Evolutionary conservation across 2,888 invertebrate species (phyloP).

Genomic region (Sussaba pulchella): DNA sequence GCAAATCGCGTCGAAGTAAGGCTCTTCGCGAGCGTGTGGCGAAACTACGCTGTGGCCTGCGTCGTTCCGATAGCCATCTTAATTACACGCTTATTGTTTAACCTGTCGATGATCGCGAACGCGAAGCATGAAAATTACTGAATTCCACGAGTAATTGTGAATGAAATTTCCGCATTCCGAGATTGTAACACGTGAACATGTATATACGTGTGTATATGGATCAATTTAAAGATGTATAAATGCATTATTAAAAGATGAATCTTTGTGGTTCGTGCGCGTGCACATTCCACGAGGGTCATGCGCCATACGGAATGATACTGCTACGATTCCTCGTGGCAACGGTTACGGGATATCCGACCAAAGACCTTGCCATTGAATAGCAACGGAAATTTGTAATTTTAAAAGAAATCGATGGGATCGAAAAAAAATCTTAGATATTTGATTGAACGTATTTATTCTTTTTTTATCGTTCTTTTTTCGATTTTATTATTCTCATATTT

Average conservation of each 20-base stretch:
- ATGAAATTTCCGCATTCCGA: slow-evolving; percentile 60
- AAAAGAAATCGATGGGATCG: too few species aligned
- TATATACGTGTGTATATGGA: slow-evolving; percentile 1
- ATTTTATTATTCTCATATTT: too few species aligned
- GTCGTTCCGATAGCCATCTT: slow-evolving; percentile 60
- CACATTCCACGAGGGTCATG: slow-evolving; percentile 40
- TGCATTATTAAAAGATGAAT: neutral
- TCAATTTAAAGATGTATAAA: too few species aligned
- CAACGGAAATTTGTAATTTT: too few species aligned
- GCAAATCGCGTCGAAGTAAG: neutral
- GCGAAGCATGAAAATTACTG: slow-evolving; percentile 41
- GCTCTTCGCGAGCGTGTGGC: neutral
- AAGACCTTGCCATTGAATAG: neutral
- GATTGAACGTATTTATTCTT: too few species aligned
- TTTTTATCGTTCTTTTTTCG: too few species aligned
- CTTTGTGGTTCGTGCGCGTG: slow-evolving; percentile 25
- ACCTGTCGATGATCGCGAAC: slow-evolving; percentile 60
- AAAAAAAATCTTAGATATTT: too few species aligned
- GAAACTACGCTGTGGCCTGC: slow-evolving; percentile 5
- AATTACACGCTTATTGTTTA: slow-evolving; percentile 65
- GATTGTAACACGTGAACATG: neutral
- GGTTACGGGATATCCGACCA: slow-evolving; percentile 6
- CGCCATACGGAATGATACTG: slow-evolving; percentile 29
- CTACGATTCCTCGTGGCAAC: slow-evolving; percentile 13
- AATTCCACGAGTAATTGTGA: slow-evolving; percentile 43